A percentile compares a stretch with the other conserved stretches of the same genome.
Evolutionary conservation across 2,797 vertebrate genomes (phyloP).

Genomic region (Coccyzus lansbergi): DNA sequence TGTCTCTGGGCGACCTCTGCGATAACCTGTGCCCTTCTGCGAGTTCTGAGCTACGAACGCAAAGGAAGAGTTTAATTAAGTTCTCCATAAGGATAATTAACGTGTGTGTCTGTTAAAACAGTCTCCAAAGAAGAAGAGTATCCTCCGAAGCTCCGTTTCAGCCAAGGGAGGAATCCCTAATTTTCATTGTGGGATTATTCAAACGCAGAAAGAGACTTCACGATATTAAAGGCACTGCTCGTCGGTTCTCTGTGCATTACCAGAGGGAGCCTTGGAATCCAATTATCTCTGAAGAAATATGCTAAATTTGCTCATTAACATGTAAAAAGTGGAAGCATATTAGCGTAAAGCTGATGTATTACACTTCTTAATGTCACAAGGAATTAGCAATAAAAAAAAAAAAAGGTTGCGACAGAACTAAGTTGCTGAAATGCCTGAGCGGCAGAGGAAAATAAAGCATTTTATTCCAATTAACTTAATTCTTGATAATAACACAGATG

Average conservation of each 20-base stretch:
- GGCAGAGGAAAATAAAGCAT: background rate
- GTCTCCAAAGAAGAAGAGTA: background rate
- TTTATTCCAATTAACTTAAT: conserved; percentile 1
- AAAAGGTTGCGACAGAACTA: background rate
- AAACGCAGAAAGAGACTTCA: background rate
- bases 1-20: background rate
- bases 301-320: conserved; percentile 26
- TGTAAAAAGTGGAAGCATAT: background rate
- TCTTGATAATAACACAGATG: background rate
- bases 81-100: background rate
- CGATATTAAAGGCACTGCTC: background rate
- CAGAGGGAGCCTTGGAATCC: background rate
- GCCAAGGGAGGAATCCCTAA: background rate
- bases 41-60: background rate
- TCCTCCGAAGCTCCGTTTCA: background rate
- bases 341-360: background rate
- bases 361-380: background rate
- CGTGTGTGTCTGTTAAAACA: background rate
- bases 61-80: background rate
- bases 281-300: conserved; percentile 2
- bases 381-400: background rate
- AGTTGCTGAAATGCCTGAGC: background rate
- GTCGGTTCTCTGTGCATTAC: background rate
- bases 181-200: conserved; percentile 17
- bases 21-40: background rate